Base-by-base conservation (phyloP, 1,140 invertebrate species). In the Teleopsis dalmanni region DNA sequence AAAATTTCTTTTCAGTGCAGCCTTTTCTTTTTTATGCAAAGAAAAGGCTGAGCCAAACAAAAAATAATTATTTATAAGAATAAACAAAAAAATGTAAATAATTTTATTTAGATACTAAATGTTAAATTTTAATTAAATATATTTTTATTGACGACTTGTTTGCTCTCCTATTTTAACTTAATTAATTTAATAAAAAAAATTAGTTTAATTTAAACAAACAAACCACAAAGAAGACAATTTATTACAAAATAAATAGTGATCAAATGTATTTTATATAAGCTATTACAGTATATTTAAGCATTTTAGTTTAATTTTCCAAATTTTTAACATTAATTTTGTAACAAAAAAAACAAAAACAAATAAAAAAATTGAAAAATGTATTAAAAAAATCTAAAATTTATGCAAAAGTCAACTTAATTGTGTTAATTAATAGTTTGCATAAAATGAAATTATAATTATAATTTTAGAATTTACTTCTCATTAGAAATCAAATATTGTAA, bases 81-180 rank as follows among this genome's bases (percentile, higher is more conserved):
- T 9, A 22, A 29, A 25, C 19, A 43, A 43, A 16, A 19, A n/a
- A 43, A 16, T 13, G 7, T 8, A 8, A 7, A 29, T 8, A 29
- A 29, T 29, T 8, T 29, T 43, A 31, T 19, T 8, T 43, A 27
- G 31, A 25, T 31, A 29, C 25, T 43, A 43, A 27, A 43, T 43
- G 31, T 43, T 43, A 31, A n/a, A 14, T 43, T 21, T 43, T 31
- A 43, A 19, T 42, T 37, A 19, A n/a, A n/a, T n/a, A n/a, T n/a
- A n/a, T n/a, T n/a, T n/a, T n/a, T n/a, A n/a, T n/a, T n/a, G n/a
- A n/a, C n/a, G n/a, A n/a, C n/a, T n/a, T n/a, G n/a, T n/a, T n/a
- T n/a, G n/a, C n/a, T n/a, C n/a, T n/a, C n/a, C n/a, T n/a, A 43
- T 27, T 43, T 27, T 40, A 9, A 29, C 16, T 29, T 43, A 29